Conservation (phyloP, 2,888 invertebrate species). For the Pemphredon lugubris region DNA sequence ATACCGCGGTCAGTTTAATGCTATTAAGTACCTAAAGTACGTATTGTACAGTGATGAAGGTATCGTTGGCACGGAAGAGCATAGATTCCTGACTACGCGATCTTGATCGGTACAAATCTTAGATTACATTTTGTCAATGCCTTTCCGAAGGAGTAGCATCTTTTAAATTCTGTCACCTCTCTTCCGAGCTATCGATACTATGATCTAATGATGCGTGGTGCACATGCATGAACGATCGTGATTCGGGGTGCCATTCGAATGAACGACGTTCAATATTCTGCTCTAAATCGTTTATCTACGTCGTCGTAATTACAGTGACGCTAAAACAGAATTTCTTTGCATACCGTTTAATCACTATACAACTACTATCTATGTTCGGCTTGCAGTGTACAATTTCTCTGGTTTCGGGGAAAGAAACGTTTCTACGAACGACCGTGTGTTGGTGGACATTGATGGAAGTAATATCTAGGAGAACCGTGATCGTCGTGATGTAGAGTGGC, state of each 20-base stretch:
- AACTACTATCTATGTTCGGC: conserved; percentile 22
- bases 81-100: no score
- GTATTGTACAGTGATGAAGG: conserved; percentile 43
- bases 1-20: conserved; percentile 2
- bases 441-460: conserved; percentile 20
- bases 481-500: conserved; percentile 30
- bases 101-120: no score
- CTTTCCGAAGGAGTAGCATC: no score
- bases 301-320: neutral
- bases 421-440: conserved; percentile 7
- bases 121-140: no score
- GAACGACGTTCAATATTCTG: conserved; percentile 10
- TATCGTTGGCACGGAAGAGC: no score
- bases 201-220: conserved; percentile 49
- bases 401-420: neutral
- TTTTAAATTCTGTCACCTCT: no score
- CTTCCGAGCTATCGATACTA: no score
- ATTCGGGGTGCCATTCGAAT: conserved; percentile 39
- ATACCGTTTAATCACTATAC: conserved; percentile 8
- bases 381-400: conserved; percentile 3
- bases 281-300: conserved; percentile 18
- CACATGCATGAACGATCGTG: conserved; percentile 55
- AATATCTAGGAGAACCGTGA: conserved; percentile 11
- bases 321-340: neutral
- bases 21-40: conserved; percentile 14